A percentile compares a stretch with the other conserved stretches of the same genome.
Evolutionary conservation across 1,140 invertebrate genomes (phyloP).

Genomic region (Psix sp.): DNA sequence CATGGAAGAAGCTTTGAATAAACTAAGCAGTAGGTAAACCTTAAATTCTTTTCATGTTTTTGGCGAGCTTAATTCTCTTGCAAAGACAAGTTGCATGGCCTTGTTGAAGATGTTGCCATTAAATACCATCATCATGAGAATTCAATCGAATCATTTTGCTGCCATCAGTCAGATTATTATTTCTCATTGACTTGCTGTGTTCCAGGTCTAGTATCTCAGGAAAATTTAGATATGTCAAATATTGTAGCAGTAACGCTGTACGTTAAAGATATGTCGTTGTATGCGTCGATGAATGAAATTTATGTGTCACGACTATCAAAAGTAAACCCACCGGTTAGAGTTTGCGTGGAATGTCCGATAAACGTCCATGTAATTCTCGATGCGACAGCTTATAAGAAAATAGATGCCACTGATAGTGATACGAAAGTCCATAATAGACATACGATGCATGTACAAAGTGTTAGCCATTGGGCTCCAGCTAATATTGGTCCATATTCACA

Average conservation of each 20-base stretch:
- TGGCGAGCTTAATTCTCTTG: constrained; percentile 17
- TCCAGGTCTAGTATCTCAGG: constrained; percentile 78
- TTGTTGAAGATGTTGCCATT: no score
- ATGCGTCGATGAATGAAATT: constrained; percentile 85
- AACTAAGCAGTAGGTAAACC: constrained; percentile 88
- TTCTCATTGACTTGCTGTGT: constrained; percentile 25
- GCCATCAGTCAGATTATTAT: constrained; percentile 8
- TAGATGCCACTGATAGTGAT: constrained; percentile 66
- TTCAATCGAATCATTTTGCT: constrained; percentile 14
- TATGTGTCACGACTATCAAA: constrained; percentile 87
- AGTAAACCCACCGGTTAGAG: constrained; percentile 90
- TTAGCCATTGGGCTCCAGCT: constrained; percentile 97
- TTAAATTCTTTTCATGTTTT: constrained; percentile 63
- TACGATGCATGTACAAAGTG: constrained; percentile 94
- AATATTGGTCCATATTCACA: constrained; percentile 98
- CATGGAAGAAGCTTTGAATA: constrained; percentile 82
- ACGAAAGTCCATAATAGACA: constrained; percentile 76
- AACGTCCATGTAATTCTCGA: constrained; percentile 87
- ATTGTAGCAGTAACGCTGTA: constrained; percentile 89
- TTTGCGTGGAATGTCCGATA: constrained; percentile 90
- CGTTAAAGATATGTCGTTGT: constrained; percentile 88
- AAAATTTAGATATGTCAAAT: constrained; percentile 81
- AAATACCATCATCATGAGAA: constrained; percentile 15
- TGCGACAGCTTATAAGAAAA: constrained; percentile 82
- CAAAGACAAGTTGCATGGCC: no score